Evolutionary conservation across 1,140 invertebrate species (phyloP), one percentile per base, ranked within the genome.

Genomic region (Aricia agestis): DNA sequence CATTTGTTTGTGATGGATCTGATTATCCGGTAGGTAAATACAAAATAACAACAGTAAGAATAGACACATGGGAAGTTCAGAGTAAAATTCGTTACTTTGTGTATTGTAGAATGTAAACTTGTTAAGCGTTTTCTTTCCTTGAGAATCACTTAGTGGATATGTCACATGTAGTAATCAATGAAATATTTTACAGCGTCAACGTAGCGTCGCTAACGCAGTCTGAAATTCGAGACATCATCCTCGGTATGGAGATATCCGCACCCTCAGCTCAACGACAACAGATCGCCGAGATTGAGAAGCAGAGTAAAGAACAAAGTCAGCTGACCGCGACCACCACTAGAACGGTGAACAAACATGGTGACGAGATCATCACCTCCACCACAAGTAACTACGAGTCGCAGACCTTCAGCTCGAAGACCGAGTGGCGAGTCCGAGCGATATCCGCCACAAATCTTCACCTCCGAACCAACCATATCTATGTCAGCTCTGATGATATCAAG

Each of bases 161-260:
- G 25, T 25, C 25, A 25, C 25, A 2, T 2, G 25, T 3, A 25
- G 25, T 25, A 25, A 25, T 25, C 25, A 25, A 25, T 25, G 25
- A 25, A 25, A 25, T 25, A 25, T 17, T 36, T 75, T 74, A 67
- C 85, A 95, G 94, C 83, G 99, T 99, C 0, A 99, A 99, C 87
- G 98, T 99, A 0, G 98, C 98, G 0, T 99, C 98, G 0, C 92
- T 99, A 11, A 99, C 99, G 0, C 99, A 99, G 85, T 99, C 98
- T 0, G 99, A 99, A 93, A 99, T 99, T 81, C 95, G 99, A 72
- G 99, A 99, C 88, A 99, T 99, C 73, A 99, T 99, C 82, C 93
- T 99, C 32, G 99, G 99, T 84, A 99, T 99, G 98, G 99, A 99
- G 92, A 99, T 99, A 73, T 99, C 98, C 45, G 99, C 99, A 0